Evolutionary conservation across 2,113 vertebrate genomes (phyloP).

Genomic region (Paramormyrops kingsleyae): DNA sequence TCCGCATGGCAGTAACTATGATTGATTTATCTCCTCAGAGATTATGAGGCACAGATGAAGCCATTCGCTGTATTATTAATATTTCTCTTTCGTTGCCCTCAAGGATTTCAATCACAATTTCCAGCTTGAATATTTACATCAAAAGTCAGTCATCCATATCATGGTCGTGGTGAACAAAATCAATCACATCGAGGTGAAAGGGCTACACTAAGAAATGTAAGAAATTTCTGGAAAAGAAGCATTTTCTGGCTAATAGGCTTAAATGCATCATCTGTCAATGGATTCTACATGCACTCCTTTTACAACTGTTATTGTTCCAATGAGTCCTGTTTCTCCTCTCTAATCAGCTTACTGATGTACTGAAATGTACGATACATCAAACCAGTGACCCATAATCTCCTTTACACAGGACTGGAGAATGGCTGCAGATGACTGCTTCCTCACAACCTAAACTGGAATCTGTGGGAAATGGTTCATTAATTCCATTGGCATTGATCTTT

Average conservation of each 20-base stretch:
- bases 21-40: conserved; percentile 14
- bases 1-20: neutral
- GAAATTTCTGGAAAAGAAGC: neutral
- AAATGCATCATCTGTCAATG: neutral
- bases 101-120: conserved; percentile 17
- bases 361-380: neutral
- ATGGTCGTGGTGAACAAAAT: neutral
- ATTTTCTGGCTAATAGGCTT: neutral
- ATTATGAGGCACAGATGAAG: conserved; percentile 16
- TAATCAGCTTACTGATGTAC: neutral
- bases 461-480: neutral
- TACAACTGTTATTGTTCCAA: neutral
- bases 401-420: neutral
- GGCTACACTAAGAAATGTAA: neutral
- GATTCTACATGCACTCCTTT: neutral
- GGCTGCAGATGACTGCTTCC: neutral
- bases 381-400: neutral
- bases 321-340: neutral
- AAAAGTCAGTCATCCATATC: neutral
- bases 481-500: neutral
- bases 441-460: neutral
- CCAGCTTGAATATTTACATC: conserved; percentile 11
- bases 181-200: neutral
- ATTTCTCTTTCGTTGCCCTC: neutral
- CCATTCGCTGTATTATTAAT: neutral